phyloP scores from a whole-genome alignment of 2,888 invertebrate genomes.

The Lithophane semibrunnea region DNA sequence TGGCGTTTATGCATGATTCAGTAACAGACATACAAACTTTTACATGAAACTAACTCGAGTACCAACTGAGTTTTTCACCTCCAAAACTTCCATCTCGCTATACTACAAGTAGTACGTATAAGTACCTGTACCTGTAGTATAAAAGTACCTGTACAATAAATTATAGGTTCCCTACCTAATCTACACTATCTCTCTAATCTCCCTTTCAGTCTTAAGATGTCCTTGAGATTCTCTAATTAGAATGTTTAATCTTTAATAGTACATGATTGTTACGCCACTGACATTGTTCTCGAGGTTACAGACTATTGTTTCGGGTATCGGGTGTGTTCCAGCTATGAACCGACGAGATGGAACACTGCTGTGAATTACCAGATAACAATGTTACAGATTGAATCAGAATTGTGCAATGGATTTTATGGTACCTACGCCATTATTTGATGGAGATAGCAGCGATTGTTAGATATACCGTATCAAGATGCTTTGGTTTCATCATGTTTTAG shows the following conservation, averaged over 20 bases:
- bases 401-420: constrained; percentile 48
- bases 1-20: not conserved
- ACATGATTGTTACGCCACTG: constrained; percentile 59
- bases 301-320: constrained; percentile 68
- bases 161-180: not conserved
- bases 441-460: constrained; percentile 29
- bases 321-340: constrained; percentile 58
- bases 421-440: constrained; percentile 29
- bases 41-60: not conserved
- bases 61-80: not conserved
- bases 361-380: constrained; percentile 53
- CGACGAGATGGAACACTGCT: constrained; percentile 52
- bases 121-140: no score
- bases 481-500: constrained; percentile 9
- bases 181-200: constrained; percentile 17
- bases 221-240: constrained; percentile 56
- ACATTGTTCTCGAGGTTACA: constrained; percentile 64
- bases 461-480: not conserved
- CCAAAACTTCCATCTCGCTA: not conserved
- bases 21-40: not conserved
- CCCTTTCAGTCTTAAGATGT: constrained; percentile 15
- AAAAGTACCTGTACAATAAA: not conserved
- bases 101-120: not conserved
- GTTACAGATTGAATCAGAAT: constrained; percentile 56
- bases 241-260: constrained; percentile 53